Base-by-base conservation (phyloP, 2,888 invertebrate species). In the Hypomecis punctinalis region DNA sequence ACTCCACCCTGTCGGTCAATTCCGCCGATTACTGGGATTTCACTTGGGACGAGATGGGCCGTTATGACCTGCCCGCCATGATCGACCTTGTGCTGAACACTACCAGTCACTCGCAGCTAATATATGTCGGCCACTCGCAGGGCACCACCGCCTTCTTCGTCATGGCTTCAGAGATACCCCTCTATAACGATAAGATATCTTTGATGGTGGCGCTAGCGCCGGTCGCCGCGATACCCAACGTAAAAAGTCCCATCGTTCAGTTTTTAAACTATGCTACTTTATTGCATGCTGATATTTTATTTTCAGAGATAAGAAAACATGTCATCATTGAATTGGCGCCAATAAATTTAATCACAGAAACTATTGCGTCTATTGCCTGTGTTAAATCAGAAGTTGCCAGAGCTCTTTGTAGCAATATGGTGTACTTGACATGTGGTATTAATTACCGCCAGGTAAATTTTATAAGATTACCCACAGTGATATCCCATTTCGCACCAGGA, bases 21-120 rank as follows among this genome's bases (percentile, higher is more conserved):
- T 66, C 68, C 6, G 63, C 74, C 5, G 77, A 87, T 35, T 96
- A 92, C 77, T 96, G 95, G 95, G 81, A 94, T 57, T 95, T 94
- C 75, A 96, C 96, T 70, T 97, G 95, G 95, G 96, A 97, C 79
- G 95, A 97, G 77, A 97, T 97, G 81, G 96, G 95, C 0, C 82
- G 91, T 55, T 94, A 90, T 71, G 98, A 98, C 83, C 76, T 98
- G 6, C 97, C 97, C 0, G 94, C 96, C 0, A 95, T 95, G 85
- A 95, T 98, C 51, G 95, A 97, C 79, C 94, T 95, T 78, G 90
- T 95, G 0, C 79, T 95, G 2, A 64, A 80, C 0, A 67, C 69
- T 2, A 96, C 96, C 0, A 91, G 93, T 0, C 89, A 93, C 9
- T 71, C 90, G 0, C 85, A 94, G 55, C 72, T 97, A 0, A 94